A percentile compares a stretch with the other conserved stretches of the same genome.
phyloP scores from a whole-genome alignment of 1,140 invertebrate genomes.

The Drosophila fuyamai region DNA sequence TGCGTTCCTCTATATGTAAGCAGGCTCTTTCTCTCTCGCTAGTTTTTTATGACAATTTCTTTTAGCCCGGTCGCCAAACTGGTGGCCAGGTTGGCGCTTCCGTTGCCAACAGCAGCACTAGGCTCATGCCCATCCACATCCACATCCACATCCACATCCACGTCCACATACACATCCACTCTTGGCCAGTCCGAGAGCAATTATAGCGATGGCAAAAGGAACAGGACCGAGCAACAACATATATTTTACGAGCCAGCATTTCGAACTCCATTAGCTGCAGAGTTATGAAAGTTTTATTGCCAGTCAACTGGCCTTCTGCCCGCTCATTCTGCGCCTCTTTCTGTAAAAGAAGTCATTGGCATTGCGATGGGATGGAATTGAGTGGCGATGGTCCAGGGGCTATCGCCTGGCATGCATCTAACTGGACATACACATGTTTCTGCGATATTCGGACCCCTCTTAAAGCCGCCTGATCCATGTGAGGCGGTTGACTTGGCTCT shows the following conservation, averaged over 20 bases:
- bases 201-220: constrained; percentile 50
- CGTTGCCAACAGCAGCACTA: constrained; percentile 52
- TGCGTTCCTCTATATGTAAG: constrained; percentile 3
- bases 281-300: constrained; percentile 83
- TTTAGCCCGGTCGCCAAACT: constrained; percentile 33
- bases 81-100: constrained; percentile 69
- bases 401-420: constrained; percentile 57
- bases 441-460: constrained; percentile 50
- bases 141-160: not conserved
- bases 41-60: constrained; percentile 78
- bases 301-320: constrained; percentile 61
- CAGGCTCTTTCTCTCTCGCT: not conserved
- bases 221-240: constrained; percentile 47
- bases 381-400: constrained; percentile 33
- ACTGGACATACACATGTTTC: constrained; percentile 29
- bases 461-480: constrained; percentile 48
- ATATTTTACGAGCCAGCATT: constrained; percentile 81
- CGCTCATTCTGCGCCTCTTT: constrained; percentile 10
- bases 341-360: constrained; percentile 70
- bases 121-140: not conserved
- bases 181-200: constrained; percentile 61
- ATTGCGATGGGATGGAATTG: constrained; percentile 32
- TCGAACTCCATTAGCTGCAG: constrained; percentile 81
- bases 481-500: constrained; percentile 10
- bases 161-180: constrained; percentile 9